phyloP scores from a whole-genome alignment of 2,113 vertebrate genomes.

The Planiliza haematocheilus region DNA sequence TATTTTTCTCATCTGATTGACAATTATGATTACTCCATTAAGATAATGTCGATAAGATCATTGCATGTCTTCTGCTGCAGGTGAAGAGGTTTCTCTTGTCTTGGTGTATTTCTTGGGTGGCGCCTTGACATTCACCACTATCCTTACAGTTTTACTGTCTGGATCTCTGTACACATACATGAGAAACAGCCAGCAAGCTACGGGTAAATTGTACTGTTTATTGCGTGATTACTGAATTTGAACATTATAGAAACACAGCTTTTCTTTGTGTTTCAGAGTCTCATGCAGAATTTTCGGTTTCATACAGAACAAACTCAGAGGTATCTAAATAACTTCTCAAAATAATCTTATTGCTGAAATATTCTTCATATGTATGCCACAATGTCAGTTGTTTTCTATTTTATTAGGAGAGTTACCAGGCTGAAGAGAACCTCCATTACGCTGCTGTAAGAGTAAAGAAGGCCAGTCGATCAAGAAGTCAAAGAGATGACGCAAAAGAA shows the following conservation, averaged over 20 bases:
- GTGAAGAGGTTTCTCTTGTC: not conserved
- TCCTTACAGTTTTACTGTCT: conserved; percentile 7
- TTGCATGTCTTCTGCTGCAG: not conserved
- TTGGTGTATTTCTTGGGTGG: conserved; percentile 27
- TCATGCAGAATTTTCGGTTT: no score
- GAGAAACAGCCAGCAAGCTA: not conserved
- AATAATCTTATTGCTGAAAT: no score
- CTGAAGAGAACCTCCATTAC: not conserved
- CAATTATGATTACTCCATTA: no score
- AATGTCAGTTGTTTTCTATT: not conserved
- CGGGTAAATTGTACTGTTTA: conserved; percentile 12
- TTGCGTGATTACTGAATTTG: no score
- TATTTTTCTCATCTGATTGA: not conserved
- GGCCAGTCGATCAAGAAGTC: not conserved
- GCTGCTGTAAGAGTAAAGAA: not conserved
- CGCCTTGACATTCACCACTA: conserved; percentile 16
- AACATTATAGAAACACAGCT: no score
- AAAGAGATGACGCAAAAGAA: not conserved
- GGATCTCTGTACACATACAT: not conserved
- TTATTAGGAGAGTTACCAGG: not conserved
- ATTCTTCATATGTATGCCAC: no score
- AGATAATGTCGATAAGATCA: no score
- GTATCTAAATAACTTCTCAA: no score
- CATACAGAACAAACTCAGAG: no score
- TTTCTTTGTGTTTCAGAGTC: no score